Percentiles rank a stretch among this genome's conserved stretches.
Conservation (phyloP, 2,888 invertebrate species). For the Craniophora ligustri region DNA sequence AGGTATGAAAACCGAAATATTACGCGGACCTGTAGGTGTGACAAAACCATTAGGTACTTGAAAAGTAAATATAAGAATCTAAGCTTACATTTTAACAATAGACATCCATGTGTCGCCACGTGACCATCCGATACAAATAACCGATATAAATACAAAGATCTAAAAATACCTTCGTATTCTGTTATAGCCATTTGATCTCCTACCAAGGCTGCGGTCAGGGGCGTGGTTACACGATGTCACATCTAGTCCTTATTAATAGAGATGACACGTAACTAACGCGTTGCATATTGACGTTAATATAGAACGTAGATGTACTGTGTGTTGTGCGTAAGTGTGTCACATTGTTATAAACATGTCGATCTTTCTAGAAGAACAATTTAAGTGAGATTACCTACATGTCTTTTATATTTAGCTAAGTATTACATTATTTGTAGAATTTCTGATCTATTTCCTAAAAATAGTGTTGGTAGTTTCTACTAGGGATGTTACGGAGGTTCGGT, state of each 20-base stretch:
- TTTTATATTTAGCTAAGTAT: no score
- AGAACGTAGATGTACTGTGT: slow-evolving; percentile 2
- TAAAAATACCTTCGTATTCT: slow-evolving; percentile 37
- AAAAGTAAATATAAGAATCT: background rate
- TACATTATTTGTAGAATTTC: no score
- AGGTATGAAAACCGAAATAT: background rate
- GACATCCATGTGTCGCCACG: slow-evolving; percentile 14
- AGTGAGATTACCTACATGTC: no score
- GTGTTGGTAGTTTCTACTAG: no score
- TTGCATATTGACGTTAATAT: slow-evolving; percentile 13
- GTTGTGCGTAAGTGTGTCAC: slow-evolving; percentile 27
- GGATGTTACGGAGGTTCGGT: no score
- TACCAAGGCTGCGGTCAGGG: slow-evolving; percentile 51
- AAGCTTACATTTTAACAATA: slow-evolving; percentile 11
- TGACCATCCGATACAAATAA: slow-evolving; percentile 40
- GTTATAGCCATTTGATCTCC: slow-evolving; percentile 36
- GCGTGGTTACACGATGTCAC: slow-evolving; percentile 47
- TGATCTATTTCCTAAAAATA: no score
- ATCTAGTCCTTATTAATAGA: slow-evolving; percentile 33
- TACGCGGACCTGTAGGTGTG: background rate
- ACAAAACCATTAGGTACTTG: background rate
- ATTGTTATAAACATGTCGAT: slow-evolving; percentile 32
- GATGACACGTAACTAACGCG: slow-evolving; percentile 20
- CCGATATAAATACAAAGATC: slow-evolving; percentile 27
- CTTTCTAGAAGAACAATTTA: no score